phyloP scores from a whole-genome alignment of 2,797 vertebrate species.

The Neosilurus hyrtlii region DNA sequence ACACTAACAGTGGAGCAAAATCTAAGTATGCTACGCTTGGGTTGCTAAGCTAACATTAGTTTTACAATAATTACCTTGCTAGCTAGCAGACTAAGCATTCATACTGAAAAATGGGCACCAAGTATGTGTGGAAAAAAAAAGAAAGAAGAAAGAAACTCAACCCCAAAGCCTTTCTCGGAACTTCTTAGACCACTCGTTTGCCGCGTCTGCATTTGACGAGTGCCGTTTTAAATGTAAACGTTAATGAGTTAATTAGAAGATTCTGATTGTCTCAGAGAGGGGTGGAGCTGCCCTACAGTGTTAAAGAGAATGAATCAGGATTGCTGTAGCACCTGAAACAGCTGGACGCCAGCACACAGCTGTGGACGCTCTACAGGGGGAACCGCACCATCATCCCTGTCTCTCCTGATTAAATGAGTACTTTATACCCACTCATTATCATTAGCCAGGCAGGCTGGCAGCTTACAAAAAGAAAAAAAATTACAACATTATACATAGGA shows the following conservation, averaged over 20 bases:
- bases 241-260: conserved; percentile 43
- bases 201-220: conserved; percentile 23
- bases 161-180: neutral
- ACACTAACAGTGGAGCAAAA: neutral
- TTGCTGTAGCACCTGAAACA: conserved; percentile 46
- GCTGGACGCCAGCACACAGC: conserved; percentile 44
- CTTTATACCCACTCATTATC: conserved; percentile 52
- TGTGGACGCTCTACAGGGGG: conserved; percentile 38
- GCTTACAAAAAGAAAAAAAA: conserved; percentile 21
- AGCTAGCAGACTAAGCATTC: neutral
- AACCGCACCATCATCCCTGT: conserved; percentile 10
- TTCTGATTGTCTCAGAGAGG: conserved; percentile 45
- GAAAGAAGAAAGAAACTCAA: neutral
- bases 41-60: neutral
- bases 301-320: conserved; percentile 30
- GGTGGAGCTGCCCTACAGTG: conserved; percentile 17
- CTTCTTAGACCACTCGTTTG: conserved; percentile 15
- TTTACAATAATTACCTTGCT: neutral
- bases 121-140: neutral
- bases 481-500: neutral
- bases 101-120: neutral
- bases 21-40: neutral
- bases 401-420: conserved; percentile 49
- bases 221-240: conserved; percentile 27
- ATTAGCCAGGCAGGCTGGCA: conserved; percentile 44